Evolutionary conservation across 1,140 invertebrate genomes (phyloP).

Genomic region (Rhopalosiphum maidis): DNA sequence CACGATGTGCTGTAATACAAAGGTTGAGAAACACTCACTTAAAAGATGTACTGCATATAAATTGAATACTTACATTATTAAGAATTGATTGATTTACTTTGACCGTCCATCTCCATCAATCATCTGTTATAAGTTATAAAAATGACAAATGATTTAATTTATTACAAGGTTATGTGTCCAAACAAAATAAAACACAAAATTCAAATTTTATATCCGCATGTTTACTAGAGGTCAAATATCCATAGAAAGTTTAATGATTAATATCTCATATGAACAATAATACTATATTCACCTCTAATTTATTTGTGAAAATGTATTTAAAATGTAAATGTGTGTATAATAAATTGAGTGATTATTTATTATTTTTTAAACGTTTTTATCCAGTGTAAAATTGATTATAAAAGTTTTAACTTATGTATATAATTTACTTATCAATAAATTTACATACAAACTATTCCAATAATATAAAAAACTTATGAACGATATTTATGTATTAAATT

Average conservation of each 20-base stretch:
- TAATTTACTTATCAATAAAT: not conserved
- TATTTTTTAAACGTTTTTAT: not conserved
- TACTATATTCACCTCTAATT: not conserved
- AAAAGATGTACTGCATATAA: not conserved
- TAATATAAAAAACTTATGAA: not conserved
- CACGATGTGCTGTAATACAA: not conserved
- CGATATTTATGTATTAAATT: not conserved
- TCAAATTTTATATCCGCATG: not conserved
- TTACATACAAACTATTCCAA: not conserved
- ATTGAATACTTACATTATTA: not conserved
- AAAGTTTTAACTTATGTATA: not conserved
- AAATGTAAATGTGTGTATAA: not conserved
- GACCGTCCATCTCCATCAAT: conserved; percentile 17
- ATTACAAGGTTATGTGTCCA: not conserved
- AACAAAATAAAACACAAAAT: conserved; percentile 18
- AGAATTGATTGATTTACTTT: conserved; percentile 20
- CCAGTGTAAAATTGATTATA: not conserved
- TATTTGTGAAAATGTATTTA: not conserved
- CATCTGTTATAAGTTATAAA: not conserved
- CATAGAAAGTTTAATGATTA: conserved; percentile 24
- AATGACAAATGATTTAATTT: conserved; percentile 16
- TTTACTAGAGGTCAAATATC: conserved; percentile 10
- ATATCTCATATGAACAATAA: conserved; percentile 4
- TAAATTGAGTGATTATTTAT: not conserved
- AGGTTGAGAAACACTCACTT: not conserved